Conservation (phyloP, 2,888 invertebrate genomes). For the Orthosia cruda region DNA sequence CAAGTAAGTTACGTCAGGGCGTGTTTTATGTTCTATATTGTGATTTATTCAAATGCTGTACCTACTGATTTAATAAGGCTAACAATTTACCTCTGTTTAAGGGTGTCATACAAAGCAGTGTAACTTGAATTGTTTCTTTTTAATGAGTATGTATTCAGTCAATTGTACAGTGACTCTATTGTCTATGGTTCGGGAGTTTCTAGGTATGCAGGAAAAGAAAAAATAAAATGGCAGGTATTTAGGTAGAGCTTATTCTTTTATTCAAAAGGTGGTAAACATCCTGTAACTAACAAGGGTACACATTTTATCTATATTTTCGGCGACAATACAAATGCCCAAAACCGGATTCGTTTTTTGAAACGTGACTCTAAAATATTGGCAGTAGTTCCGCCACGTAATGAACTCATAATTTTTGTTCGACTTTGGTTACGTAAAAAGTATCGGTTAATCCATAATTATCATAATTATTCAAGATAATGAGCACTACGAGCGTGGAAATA, state of each 20-base stretch:
- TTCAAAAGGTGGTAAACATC: neutral
- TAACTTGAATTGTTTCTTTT: slow-evolving; percentile 62
- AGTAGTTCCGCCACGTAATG: slow-evolving; percentile 24
- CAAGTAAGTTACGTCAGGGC: slow-evolving; percentile 47
- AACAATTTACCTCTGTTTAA: slow-evolving; percentile 45
- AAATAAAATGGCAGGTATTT: neutral
- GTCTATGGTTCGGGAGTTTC: slow-evolving; percentile 8
- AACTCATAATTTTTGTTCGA: slow-evolving; percentile 29
- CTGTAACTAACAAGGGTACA: neutral
- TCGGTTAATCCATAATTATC: slow-evolving; percentile 44
- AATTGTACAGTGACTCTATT: slow-evolving; percentile 18
- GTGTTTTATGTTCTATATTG: slow-evolving; percentile 42
- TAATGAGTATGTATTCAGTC: slow-evolving; percentile 46
- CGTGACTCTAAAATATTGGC: slow-evolving; percentile 14
- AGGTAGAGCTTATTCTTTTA: neutral
- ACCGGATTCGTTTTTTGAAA: neutral
- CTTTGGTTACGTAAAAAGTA: slow-evolving; percentile 51
- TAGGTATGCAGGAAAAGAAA: neutral
- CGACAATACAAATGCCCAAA: neutral
- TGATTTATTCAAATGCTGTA: slow-evolving; percentile 56
- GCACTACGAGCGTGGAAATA: slow-evolving; percentile 46
- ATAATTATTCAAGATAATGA: slow-evolving; percentile 48
- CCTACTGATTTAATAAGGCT: slow-evolving; percentile 50
- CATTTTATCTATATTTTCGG: neutral
- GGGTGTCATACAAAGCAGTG: slow-evolving; percentile 33